phyloP scores from a whole-genome alignment of 2,797 vertebrate species.

The Carcharodon carcharias region DNA sequence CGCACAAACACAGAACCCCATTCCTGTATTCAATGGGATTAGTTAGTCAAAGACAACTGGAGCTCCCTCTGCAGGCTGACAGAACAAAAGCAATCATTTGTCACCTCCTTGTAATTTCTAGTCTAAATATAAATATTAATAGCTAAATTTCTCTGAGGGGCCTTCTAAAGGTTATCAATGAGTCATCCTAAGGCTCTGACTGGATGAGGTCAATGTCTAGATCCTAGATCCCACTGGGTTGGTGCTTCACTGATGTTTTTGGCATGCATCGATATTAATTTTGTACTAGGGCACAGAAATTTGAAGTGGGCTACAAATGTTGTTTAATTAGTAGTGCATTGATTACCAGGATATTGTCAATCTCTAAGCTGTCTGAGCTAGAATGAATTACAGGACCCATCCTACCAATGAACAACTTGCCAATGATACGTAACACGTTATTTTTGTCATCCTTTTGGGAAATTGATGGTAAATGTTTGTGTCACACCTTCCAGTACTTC shows the following conservation, averaged over 20 bases:
- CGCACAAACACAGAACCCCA: no score
- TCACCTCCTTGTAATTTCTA: neutral
- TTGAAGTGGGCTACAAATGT: neutral
- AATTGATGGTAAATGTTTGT: neutral
- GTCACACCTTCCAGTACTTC: neutral
- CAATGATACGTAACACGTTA: neutral
- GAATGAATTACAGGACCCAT: no score
- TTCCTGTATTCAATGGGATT: neutral
- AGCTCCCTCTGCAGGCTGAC: neutral
- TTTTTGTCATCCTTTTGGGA: neutral
- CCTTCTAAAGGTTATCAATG: neutral
- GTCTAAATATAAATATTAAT: neutral
- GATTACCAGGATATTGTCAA: neutral
- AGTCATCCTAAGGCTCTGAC: neutral
- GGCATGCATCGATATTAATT: no score
- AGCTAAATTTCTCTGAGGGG: neutral
- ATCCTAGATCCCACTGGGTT: neutral
- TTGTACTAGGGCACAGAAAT: neutral
- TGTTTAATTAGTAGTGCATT: neutral
- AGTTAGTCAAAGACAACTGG: neutral
- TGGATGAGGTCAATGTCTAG: neutral
- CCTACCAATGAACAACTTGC: no score
- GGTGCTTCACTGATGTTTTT: neutral
- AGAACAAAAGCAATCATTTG: neutral
- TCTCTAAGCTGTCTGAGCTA: neutral